phyloP scores from a whole-genome alignment of 2,797 vertebrate genomes.

The Microctenopoma steveboyesi region DNA sequence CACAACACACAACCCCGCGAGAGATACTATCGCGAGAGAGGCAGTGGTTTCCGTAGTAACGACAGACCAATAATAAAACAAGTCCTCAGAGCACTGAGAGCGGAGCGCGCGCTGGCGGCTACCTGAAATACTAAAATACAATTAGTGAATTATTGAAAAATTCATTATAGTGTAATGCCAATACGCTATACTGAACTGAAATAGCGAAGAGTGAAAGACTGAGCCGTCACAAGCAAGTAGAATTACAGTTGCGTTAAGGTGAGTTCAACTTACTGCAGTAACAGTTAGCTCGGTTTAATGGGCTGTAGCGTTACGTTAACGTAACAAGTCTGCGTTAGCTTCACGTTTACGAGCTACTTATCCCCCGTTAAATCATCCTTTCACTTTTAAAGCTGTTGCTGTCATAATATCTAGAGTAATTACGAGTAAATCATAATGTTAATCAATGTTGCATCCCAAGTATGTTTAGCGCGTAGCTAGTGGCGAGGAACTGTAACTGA shows the following conservation, averaged over 20 bases:
- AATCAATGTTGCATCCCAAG: not conserved
- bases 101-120: not conserved
- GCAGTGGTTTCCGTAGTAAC: slow-evolving; percentile 60
- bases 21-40: slow-evolving; percentile 63
- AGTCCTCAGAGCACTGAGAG: not conserved
- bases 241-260: slow-evolving; percentile 14
- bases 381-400: not conserved
- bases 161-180: not conserved
- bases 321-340: not conserved
- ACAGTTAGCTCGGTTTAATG: not conserved
- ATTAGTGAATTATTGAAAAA: not conserved
- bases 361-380: not conserved
- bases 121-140: not conserved
- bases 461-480: not conserved
- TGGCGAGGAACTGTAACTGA: too few species aligned
- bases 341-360: not conserved
- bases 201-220: not conserved
- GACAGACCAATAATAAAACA: slow-evolving; percentile 40
- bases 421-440: too few species aligned
- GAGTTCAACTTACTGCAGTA: not conserved
- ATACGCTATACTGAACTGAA: fast-evolving
- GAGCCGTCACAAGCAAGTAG: not conserved
- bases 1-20: not conserved
- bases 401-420: not conserved
- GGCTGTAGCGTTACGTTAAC: not conserved